Base-by-base conservation (phyloP, 2,797 vertebrate genomes). In the Scolopax bukidnonensis region DNA sequence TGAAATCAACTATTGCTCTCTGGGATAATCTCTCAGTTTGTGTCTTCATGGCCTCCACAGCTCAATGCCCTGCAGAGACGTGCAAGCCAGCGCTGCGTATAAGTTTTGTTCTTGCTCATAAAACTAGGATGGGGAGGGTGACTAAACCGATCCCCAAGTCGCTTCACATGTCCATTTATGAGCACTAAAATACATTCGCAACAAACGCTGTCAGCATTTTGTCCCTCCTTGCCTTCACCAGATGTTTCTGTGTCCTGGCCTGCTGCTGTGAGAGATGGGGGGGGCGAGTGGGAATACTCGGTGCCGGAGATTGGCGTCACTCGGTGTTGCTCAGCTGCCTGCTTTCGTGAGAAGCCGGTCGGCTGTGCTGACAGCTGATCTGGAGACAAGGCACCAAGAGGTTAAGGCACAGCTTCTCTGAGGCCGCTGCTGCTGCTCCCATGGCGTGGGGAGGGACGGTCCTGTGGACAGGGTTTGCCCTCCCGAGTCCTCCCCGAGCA, bases 391-490 rank as follows among this genome's bases (percentile, higher is more conserved):
- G 47, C 69, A 82, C 84, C 73, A n/a, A 90, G 87, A 96, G 84
- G 89, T 96, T 92, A 93, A 90, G 16, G 54, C 16, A 21, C 48
- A 76, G 79, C 61, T 84, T 80, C 83, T 61, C 86, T 30, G 30
- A 45, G 90, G 76, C 69, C 83, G 78, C 65, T 73, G 67, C 65
- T 70, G 64, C 94, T 59, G 60, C 68, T 97, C 90, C 95, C 87
- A 81, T 75, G 57, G 78, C 12, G 32, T 36, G 56, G 82, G 80
- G 48, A 83, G 89, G 70, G 60, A 81, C 3, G 5, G 69, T 70
- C 61, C 89, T 80, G 45, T 50, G 54, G 90, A 91, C 83, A 84
- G 91, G 82, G 91, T 95, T 97, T 93, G 74, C 87, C 64, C 77
- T 38, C 76, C 41, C 2, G 15, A 95, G 96, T 93, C 96, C 87